Evolutionary conservation across 1,140 invertebrate genomes (phyloP).

Genomic region (Panulirus ornatus): DNA sequence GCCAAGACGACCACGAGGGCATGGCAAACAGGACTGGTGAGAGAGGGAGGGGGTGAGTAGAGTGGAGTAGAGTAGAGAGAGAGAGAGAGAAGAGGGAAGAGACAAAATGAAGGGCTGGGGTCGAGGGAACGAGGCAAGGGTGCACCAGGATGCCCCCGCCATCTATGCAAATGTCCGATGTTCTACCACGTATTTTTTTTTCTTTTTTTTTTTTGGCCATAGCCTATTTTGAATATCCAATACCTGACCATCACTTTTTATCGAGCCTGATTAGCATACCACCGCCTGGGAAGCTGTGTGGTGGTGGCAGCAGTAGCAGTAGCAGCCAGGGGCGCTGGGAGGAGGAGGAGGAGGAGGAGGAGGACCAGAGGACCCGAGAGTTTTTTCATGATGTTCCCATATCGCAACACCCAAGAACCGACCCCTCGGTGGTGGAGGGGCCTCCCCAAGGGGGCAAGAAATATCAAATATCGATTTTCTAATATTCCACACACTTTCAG

Average conservation of each 20-base stretch:
- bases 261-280: slow-evolving; percentile 57
- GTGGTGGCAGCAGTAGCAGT: not conserved
- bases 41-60: slow-evolving; percentile 29
- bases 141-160: not conserved
- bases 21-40: not conserved
- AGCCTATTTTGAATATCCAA: slow-evolving; percentile 65
- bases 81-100: not conserved
- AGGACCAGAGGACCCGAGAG: not conserved
- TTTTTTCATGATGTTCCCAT: slow-evolving; percentile 3
- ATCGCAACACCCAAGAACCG: slow-evolving; percentile 26
- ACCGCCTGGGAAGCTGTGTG: slow-evolving; percentile 34
- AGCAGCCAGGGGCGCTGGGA: not conserved
- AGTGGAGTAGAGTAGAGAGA: not conserved
- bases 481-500: slow-evolving; percentile 6
- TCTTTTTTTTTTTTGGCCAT: slow-evolving; percentile 35
- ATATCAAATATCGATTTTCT: slow-evolving; percentile 25
- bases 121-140: slow-evolving; percentile 9
- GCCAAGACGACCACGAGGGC: not conserved
- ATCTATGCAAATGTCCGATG: slow-evolving; percentile 67
- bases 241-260: slow-evolving; percentile 70
- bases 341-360: too few relatives aligned
- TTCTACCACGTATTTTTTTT: slow-evolving; percentile 43
- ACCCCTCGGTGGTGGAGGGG: too few relatives aligned
- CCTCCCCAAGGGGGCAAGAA: not conserved
- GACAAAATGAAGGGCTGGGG: slow-evolving; percentile 10